Conservation (phyloP, 64 coral and sea anemone genomes). For the Montipora cactus region DNA sequence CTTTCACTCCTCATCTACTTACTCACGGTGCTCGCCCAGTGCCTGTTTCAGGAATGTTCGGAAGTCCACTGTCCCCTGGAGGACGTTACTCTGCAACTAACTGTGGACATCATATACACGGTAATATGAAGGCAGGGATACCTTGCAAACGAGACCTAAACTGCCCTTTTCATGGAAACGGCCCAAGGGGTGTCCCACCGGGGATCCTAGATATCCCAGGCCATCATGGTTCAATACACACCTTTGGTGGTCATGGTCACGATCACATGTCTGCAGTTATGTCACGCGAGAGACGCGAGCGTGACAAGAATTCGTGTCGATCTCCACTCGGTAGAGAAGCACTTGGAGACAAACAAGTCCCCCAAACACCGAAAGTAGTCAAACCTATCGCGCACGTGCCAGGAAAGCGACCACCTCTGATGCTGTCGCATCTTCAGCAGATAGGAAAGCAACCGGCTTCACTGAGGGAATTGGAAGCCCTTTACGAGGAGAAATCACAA, state of each 20-base stretch:
- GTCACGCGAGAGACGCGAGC: slow-evolving; percentile 76
- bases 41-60: slow-evolving; percentile 72
- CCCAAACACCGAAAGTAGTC: slow-evolving; percentile 87
- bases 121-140: slow-evolving; percentile 72
- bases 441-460: slow-evolving; percentile 62
- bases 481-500: slow-evolving; percentile 79
- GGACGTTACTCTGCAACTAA: slow-evolving; percentile 68
- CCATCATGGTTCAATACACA: slow-evolving; percentile 71
- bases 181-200: slow-evolving; percentile 64
- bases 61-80: slow-evolving; percentile 51
- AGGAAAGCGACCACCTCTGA: slow-evolving; percentile 87
- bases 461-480: slow-evolving; percentile 59
- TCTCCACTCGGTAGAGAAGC: slow-evolving; percentile 67
- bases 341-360: slow-evolving; percentile 57
- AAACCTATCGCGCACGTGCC: slow-evolving; percentile 95
- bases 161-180: slow-evolving; percentile 90
- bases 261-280: slow-evolving; percentile 86
- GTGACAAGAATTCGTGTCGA: slow-evolving; percentile 65
- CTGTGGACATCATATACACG: slow-evolving; percentile 83
- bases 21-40: slow-evolving; percentile 78
- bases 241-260: slow-evolving; percentile 69
- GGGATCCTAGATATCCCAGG: slow-evolving; percentile 88
- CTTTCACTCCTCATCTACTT: slow-evolving; percentile 95
- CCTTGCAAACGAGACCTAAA: slow-evolving; percentile 95
- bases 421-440: slow-evolving; percentile 92